Evolutionary conservation across 2,113 vertebrate genomes (phyloP).

Genomic region (Macheiramphus alcinus): DNA sequence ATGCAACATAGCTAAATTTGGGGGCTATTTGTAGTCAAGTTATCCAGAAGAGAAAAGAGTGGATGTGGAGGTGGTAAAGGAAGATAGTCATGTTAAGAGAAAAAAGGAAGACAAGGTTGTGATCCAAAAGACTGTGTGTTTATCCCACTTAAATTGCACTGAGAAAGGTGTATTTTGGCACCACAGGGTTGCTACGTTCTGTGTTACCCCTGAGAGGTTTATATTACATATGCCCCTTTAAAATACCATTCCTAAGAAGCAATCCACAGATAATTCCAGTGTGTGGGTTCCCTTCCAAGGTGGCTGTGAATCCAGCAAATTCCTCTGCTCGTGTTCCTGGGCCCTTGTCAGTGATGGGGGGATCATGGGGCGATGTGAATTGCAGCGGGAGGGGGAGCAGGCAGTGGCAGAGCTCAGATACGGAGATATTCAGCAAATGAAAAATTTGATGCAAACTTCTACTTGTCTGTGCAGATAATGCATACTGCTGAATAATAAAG

Average conservation of each 20-base stretch:
- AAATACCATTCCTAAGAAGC: background rate
- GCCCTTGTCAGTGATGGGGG: background rate
- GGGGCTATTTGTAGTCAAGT: rapidly evolving
- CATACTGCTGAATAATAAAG: background rate
- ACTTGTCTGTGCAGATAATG: background rate
- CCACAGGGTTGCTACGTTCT: background rate
- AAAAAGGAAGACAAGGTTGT: background rate
- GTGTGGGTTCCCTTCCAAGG: background rate
- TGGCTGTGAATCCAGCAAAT: background rate
- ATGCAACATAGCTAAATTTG: background rate
- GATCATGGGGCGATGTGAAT: background rate
- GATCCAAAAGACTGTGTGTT: background rate
- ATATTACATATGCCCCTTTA: background rate
- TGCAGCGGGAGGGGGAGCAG: rapidly evolving
- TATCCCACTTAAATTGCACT: background rate
- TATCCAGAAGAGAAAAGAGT: background rate
- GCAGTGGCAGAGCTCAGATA: background rate
- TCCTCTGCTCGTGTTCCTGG: background rate
- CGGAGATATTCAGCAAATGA: background rate
- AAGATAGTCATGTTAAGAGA: background rate
- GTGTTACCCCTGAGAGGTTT: background rate
- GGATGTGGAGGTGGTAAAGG: background rate
- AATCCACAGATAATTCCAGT: background rate
- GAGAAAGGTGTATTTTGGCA: background rate
- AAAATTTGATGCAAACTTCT: background rate